Base-by-base conservation (phyloP, 1,140 invertebrate species). In the Theocolax elegans region DNA sequence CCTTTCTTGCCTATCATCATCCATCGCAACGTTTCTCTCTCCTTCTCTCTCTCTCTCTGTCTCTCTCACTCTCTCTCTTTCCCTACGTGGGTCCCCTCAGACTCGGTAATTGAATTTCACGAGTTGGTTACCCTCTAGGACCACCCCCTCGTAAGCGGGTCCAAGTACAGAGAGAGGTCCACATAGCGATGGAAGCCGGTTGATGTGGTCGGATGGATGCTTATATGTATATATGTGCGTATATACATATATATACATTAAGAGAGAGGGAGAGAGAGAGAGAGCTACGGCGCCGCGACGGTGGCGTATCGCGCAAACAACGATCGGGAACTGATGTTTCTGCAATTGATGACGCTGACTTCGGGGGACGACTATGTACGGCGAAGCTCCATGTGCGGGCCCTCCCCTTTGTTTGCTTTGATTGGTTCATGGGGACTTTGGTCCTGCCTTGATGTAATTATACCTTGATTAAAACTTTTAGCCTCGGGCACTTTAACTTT, bases 41-140 rank as follows among this genome's bases (percentile, higher is more conserved):
- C 13, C n/a, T 1, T n/a, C 53, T 46, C 25, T 49, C 23, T 48
- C 44, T 19, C 23, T 46, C 58, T 27, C 13, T 13, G 74, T 72
- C 76, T 69, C 73, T 73, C 74, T 72, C 10, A 19, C 27, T 59
- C 23, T 46, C 19, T 60, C 23, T 21, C 29, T 12, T 73, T 73
- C 75, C 63, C 72, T 72, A 74, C 73, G 31, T 35, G 71, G 77
- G 8, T 31, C 79, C 79, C 80, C 79, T 78, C 79, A 79, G 79
- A 80, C 82, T 81, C 80, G 81, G 80, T 84, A 85, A 85, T 85
- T 85, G 83, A 85, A 85, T 85, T 85, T 85, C 82, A 85, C 82
- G 79, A 85, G 81, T 83, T 85, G 82, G 82, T 85, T 85, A 84
- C 77, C 84, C 82, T n/a, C n/a, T n/a, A n/a, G 78, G 80, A 81